Conservation (phyloP, 2,797 vertebrate genomes). For the Lepilemur ruficaudatus region DNA sequence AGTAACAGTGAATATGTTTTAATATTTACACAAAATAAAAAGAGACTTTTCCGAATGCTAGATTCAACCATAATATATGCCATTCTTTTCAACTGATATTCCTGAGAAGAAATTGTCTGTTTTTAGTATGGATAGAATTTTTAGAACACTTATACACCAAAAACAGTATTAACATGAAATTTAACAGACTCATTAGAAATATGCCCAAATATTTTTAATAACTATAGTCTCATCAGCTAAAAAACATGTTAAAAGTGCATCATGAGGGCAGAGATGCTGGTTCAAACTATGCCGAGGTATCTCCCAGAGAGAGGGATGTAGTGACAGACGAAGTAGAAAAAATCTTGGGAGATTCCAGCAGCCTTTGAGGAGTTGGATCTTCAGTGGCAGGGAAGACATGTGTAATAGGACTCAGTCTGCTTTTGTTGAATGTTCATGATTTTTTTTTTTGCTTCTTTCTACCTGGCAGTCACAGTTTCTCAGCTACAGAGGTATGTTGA, state of each 20-base stretch:
- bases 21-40: conserved; percentile 58
- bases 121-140: conserved; percentile 52
- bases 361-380: conserved; percentile 74
- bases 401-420: conserved; percentile 65
- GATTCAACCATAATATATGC: conserved; percentile 41
- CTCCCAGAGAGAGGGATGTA: conserved; percentile 62
- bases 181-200: conserved; percentile 57
- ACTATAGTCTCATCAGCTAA: conserved; percentile 56
- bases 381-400: conserved; percentile 69
- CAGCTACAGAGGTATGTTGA: conserved; percentile 68
- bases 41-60: conserved; percentile 25
- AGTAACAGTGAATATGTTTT: conserved; percentile 51
- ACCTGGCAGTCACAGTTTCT: conserved; percentile 70
- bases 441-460: conserved; percentile 74
- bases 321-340: conserved; percentile 62
- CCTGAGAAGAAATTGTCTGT: conserved; percentile 46
- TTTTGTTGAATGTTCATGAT: conserved; percentile 65
- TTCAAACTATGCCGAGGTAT: conserved; percentile 65
- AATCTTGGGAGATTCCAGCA: conserved; percentile 64
- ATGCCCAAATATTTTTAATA: conserved; percentile 49
- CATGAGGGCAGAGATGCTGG: conserved; percentile 56
- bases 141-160: conserved; percentile 46
- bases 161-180: conserved; percentile 42
- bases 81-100: conserved; percentile 52
- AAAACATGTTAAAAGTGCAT: conserved; percentile 45